phyloP scores from a whole-genome alignment of 2,888 invertebrate species.

The Cancer borealis region DNA sequence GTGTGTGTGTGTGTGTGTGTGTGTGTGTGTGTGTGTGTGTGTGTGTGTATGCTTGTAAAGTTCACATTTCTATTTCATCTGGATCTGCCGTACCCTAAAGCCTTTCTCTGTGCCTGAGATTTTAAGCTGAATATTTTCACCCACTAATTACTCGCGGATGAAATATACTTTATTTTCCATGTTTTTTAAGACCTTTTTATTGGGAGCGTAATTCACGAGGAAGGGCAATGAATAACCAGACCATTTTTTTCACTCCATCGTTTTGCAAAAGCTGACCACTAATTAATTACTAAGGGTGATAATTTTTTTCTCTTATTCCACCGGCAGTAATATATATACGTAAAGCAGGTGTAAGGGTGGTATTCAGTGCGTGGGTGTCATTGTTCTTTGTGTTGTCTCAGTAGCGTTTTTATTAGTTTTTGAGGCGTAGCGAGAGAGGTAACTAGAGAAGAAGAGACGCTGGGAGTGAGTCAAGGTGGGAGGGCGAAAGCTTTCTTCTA shows the following conservation, averaged over 20 bases:
- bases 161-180: not conserved
- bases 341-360: not conserved
- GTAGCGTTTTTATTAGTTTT: not conserved
- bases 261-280: not conserved
- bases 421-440: not conserved
- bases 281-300: not conserved
- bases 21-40: too few species aligned
- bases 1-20: too few species aligned
- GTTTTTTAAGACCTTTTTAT: not conserved
- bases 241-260: not conserved
- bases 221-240: not conserved
- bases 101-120: not conserved
- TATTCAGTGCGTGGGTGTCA: not conserved
- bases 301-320: not conserved
- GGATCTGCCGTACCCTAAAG: not conserved
- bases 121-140: too few species aligned
- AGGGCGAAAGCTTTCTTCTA: not conserved
- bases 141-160: not conserved
- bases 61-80: not conserved
- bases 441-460: not conserved
- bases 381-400: not conserved
- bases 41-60: not conserved
- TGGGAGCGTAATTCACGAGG: not conserved
- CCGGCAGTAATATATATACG: not conserved
- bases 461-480: not conserved